These are phyloP conservation scores for Motacilla alba DNA, from an alignment of 2,113 vertebrate genomes.

Conservation along the genomic window DNA sequence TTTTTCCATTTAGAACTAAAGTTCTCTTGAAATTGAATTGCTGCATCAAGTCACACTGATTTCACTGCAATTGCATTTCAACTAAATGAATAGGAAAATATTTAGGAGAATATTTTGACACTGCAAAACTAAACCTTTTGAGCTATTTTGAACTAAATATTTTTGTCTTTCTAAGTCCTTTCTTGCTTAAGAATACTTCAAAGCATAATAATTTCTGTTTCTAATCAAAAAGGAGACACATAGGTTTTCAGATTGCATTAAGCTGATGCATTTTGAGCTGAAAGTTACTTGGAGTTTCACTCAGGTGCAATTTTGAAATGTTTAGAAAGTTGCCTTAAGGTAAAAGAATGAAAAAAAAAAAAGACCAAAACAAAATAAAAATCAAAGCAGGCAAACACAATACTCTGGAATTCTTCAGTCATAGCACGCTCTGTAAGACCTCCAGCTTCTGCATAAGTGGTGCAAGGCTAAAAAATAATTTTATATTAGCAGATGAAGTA, in stretches of 20 bases:
- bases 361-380: neutral
- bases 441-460: neutral
- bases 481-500: neutral
- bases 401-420: neutral
- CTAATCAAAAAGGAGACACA: fast-evolving
- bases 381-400: neutral
- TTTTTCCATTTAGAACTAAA: neutral
- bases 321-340: neutral
- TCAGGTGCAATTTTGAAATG: neutral
- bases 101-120: neutral
- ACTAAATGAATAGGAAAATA: neutral
- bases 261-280: neutral
- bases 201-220: neutral
- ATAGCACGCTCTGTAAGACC: fast-evolving
- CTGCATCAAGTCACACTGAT: neutral
- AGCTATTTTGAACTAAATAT: neutral
- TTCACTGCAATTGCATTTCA: neutral
- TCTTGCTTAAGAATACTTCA: neutral
- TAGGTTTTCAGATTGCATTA: neutral
- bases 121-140: neutral
- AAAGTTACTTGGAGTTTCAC: neutral
- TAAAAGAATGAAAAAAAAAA: neutral
- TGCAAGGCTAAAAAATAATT: neutral
- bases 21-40: neutral
- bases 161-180: neutral